Percentiles rank a stretch among this genome's conserved stretches.
Evolutionary conservation across 1,140 invertebrate species (phyloP).

Genomic region (Glossosoma conforme): DNA sequence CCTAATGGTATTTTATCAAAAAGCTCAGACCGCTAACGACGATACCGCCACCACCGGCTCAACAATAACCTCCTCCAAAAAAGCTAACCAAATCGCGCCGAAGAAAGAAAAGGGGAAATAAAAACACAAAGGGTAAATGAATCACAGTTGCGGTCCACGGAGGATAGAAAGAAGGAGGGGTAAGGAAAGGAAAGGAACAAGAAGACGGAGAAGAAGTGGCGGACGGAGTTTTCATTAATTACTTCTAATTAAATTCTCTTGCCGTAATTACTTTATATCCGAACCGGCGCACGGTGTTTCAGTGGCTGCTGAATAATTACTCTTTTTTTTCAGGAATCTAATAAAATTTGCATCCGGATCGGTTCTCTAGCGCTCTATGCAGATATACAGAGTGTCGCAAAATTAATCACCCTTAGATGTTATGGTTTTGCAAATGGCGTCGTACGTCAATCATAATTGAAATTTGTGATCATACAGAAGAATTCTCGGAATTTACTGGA

Average conservation of each 20-base stretch:
- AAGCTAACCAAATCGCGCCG: conserved; percentile 19
- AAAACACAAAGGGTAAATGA: conserved; percentile 31
- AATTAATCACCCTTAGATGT: neutral
- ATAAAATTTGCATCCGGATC: conserved; percentile 30
- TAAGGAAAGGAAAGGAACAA: conserved; percentile 2
- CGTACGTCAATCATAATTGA: too few species aligned
- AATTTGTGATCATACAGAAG: too few species aligned
- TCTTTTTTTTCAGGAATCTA: conserved; percentile 15
- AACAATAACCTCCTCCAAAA: too few species aligned
- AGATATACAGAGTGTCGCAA: neutral
- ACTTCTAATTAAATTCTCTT: conserved; percentile 32
- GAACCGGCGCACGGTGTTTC: conserved; percentile 14
- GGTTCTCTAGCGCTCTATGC: neutral
- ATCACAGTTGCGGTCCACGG: conserved; percentile 31
- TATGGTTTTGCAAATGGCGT: neutral
- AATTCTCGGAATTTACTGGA: too few species aligned
- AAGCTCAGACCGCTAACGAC: conserved; percentile 17
- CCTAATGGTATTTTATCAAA: neutral
- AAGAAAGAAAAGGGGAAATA: conserved; percentile 16
- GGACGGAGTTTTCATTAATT: conserved; percentile 31
- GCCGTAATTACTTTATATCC: conserved; percentile 32
- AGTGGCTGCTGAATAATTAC: conserved; percentile 28
- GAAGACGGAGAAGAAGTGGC: neutral
- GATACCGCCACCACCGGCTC: neutral
- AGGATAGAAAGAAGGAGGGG: conserved; percentile 8